Percentiles rank a stretch among this genome's conserved stretches.
Evolutionary conservation across 2,888 invertebrate species (phyloP).

Genomic region (Blera fallax): DNA sequence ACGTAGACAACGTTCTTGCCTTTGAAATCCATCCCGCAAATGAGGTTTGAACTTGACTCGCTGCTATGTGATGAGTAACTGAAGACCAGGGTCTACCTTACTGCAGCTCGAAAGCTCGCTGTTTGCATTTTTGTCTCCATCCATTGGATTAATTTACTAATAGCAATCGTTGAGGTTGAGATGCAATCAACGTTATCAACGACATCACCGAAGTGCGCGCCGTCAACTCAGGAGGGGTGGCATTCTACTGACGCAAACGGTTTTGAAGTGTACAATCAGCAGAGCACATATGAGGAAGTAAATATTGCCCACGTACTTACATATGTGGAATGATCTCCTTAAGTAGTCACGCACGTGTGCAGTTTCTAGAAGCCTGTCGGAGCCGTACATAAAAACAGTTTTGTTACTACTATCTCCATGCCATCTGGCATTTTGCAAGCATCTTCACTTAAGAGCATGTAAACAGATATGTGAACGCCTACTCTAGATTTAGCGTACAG

Average conservation of each 20-base stretch:
- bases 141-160: background rate
- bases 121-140: background rate
- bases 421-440: too few species aligned
- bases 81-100: slow-evolving; percentile 11
- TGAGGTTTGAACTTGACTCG: slow-evolving; percentile 58
- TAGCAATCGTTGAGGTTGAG: slow-evolving; percentile 25
- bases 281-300: background rate
- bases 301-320: background rate
- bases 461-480: too few species aligned
- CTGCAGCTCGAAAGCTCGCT: slow-evolving; percentile 34
- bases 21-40: slow-evolving; percentile 54
- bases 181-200: slow-evolving; percentile 51
- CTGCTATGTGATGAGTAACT: slow-evolving; percentile 49
- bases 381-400: too few species aligned
- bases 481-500: too few species aligned
- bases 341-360: background rate
- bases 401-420: too few species aligned
- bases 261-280: background rate
- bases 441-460: too few species aligned
- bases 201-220: slow-evolving; percentile 3
- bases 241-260: background rate
- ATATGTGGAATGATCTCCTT: background rate
- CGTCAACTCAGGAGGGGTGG: slow-evolving; percentile 23
- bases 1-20: slow-evolving; percentile 72
- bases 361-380: too few species aligned